Conservation (phyloP, 2,113 vertebrate genomes). For the Antigone vipio region DNA sequence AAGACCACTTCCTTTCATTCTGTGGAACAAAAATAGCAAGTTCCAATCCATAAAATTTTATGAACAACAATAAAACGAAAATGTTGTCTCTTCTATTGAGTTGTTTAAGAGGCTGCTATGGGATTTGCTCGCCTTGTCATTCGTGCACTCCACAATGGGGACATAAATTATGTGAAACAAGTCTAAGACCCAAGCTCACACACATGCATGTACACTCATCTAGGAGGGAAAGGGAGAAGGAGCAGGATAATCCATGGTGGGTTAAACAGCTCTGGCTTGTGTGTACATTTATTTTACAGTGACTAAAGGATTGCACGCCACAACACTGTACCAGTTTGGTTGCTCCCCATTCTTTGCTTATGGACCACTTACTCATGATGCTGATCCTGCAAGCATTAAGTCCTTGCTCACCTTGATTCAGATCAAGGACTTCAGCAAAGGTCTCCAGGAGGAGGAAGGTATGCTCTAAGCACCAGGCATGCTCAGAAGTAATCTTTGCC, state of each 20-base stretch:
- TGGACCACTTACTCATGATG: background rate
- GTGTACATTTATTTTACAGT: background rate
- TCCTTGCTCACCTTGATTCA: background rate
- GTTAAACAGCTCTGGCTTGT: background rate
- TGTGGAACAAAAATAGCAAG: background rate
- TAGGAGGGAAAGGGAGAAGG: background rate
- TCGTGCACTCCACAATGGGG: background rate
- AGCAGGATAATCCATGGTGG: background rate
- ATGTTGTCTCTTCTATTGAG: background rate
- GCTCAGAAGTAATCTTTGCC: background rate
- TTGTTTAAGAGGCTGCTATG: background rate
- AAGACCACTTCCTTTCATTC: background rate
- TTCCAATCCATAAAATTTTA: constrained; percentile 57
- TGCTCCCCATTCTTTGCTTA: background rate
- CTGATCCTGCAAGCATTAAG: background rate
- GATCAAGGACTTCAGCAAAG: background rate
- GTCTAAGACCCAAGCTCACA: background rate
- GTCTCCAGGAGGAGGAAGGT: background rate
- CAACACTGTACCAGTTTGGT: background rate
- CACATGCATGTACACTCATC: background rate
- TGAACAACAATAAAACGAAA: constrained; percentile 10
- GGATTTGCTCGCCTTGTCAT: background rate
- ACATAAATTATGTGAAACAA: background rate
- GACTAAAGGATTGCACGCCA: background rate
- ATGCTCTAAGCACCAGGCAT: background rate